Base-by-base conservation (phyloP, 2,113 vertebrate genomes). In the Fulmarus glacialis region DNA sequence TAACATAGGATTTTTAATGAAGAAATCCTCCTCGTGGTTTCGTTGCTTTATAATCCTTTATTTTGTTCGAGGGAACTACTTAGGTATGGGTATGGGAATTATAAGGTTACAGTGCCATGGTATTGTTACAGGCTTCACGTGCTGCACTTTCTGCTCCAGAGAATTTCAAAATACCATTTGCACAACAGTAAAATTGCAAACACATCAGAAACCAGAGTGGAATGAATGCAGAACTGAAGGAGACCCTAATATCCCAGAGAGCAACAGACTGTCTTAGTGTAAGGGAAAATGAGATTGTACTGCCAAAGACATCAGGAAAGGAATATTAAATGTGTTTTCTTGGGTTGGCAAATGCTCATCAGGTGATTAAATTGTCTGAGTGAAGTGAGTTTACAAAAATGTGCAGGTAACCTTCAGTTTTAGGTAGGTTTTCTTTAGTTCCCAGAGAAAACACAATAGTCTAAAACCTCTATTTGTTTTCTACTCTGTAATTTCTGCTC, bases 161-260 rank as follows among this genome's bases (percentile, higher is more conserved):
- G 27, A 63, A 53, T 93, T 74, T 92, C 67, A 73, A 86, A 62
- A 91, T 77, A 90, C 88, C 15, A 50, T 92, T 92, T 93, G 42
- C n/a, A 77, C 74, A 90, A 79, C 63, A 84, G 42, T 74, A 73
- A 95, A 93, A 84, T 9, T 90, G 45, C 47, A 87, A 93, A 90
- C 47, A 73, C 18, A 24, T 89, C 63, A 93, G 71, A 92, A 89
- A 71, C 4, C 18, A 67, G 38, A 71, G 50, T 40, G 21, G 42
- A 83, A 83, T 40, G 32, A 90, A 80, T 62, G 59, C 26, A 70
- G 67, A 72, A 32, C 56, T 84, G 90, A 86, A 72, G 42, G 55
- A 92, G 78, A 92, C 48, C 18, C 15, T 88, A 82, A 82, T 77
- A 84, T 91, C 56, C 68, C 55, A 87, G 68, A 75, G 40, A 91